A percentile compares a stretch with the other conserved stretches of the same genome.
Conservation (phyloP, 2,113 vertebrate genomes). For the Cavia porcellus region DNA sequence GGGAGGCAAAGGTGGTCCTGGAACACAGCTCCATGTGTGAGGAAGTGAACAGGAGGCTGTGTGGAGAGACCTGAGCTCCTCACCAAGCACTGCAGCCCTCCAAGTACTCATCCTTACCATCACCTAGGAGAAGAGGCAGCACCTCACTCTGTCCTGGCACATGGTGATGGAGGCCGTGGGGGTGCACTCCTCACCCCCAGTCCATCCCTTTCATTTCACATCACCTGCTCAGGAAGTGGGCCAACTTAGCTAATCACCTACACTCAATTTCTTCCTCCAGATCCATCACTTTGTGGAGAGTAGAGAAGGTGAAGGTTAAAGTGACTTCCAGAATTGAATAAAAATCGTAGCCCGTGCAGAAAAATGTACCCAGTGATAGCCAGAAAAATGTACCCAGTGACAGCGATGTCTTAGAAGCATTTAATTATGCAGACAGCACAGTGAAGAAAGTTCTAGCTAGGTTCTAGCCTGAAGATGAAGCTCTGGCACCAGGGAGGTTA, state of each 20-base stretch:
- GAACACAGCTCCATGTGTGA: not conserved
- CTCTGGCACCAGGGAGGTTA: not conserved
- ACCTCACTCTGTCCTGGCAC: not conserved
- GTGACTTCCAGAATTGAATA: not conserved
- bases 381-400: too few relatives aligned
- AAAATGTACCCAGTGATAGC: fast-evolving
- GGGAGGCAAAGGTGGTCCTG: fast-evolving
- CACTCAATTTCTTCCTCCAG: not conserved
- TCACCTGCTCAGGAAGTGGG: too few relatives aligned
- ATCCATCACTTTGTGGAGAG: fast-evolving
- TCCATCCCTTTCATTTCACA: not conserved
- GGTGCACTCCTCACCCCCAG: not conserved
- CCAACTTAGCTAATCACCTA: too few relatives aligned
- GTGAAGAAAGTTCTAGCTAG: too few relatives aligned
- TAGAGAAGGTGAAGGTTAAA: not conserved
- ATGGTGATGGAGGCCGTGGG: fast-evolving
- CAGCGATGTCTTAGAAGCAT: fast-evolving
- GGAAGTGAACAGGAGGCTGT: fast-evolving
- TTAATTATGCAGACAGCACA: not conserved
- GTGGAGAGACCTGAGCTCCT: fast-evolving
- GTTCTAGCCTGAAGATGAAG: not conserved
- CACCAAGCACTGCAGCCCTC: fast-evolving
- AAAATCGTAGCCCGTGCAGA: not conserved
- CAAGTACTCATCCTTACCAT: fast-evolving
- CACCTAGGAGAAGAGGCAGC: fast-evolving